Conservation (phyloP, 2,797 vertebrate genomes). For the Typhlichthys subterraneus region DNA sequence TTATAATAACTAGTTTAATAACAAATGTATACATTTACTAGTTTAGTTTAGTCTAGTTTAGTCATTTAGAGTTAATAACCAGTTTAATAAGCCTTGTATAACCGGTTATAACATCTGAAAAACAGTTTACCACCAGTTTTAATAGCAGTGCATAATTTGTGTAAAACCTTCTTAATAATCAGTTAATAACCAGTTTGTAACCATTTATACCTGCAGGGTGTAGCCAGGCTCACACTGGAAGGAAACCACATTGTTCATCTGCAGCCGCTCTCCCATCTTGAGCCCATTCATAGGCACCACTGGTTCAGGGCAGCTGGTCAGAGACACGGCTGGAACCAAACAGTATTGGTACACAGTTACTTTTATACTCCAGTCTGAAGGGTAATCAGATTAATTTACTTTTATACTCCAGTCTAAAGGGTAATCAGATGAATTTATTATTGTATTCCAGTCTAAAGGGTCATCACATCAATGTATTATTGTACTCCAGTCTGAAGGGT, state of each 20-base stretch:
- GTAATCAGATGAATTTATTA: not conserved
- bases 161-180: not conserved
- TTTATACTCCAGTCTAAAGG: too few relatives aligned
- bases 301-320: conserved; percentile 94
- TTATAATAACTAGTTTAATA: too few relatives aligned
- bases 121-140: too few relatives aligned
- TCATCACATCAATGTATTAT: too few relatives aligned
- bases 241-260: conserved; percentile 96
- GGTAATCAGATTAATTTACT: too few relatives aligned
- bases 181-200: too few relatives aligned
- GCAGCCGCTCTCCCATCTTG: conserved; percentile 90
- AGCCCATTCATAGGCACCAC: conserved; percentile 89
- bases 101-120: not conserved
- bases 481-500: too few relatives aligned
- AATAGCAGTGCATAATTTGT: not conserved
- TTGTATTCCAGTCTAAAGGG: too few relatives aligned
- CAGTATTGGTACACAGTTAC: too few relatives aligned
- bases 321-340: conserved; percentile 80
- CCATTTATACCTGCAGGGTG: conserved; percentile 85
- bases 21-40: too few relatives aligned
- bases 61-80: too few relatives aligned
- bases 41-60: too few relatives aligned
- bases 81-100: not conserved
- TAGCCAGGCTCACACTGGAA: conserved; percentile 98
- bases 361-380: not conserved